Evolutionary conservation across 2,113 vertebrate genomes (phyloP).

Genomic region (Gopherus evgoodei): DNA sequence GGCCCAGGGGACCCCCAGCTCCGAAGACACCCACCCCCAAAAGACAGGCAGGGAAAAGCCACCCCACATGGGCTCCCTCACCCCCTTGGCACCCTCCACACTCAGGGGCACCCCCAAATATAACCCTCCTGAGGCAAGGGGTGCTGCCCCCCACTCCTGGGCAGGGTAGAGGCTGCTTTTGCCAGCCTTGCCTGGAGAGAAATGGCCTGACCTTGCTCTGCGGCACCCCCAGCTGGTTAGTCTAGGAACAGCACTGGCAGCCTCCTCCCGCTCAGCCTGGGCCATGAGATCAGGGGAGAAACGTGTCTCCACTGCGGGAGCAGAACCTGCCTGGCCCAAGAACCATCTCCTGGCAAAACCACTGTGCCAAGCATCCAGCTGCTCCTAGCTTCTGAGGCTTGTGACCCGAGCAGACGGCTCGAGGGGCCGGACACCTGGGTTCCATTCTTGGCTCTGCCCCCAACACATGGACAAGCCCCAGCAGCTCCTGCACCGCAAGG

Average conservation of each 20-base stretch:
- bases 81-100: too few relatives aligned
- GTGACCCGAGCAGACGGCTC: not conserved
- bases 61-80: not conserved
- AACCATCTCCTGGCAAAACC: too few relatives aligned
- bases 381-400: not conserved
- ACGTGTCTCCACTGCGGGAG: not conserved
- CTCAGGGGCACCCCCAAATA: not conserved
- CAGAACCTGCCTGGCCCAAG: not conserved
- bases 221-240: not conserved
- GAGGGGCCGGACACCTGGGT: not conserved
- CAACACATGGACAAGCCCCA: not conserved
- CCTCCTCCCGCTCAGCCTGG: too few relatives aligned
- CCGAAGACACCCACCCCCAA: not conserved
- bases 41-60: not conserved
- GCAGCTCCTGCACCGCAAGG: not conserved
- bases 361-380: not conserved
- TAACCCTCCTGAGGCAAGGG: not conserved
- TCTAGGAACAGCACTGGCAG: not conserved
- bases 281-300: not conserved
- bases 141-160: not conserved
- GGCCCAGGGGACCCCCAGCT: too few relatives aligned
- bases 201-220: not conserved
- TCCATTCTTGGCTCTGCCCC: not conserved
- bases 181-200: not conserved
- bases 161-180: not conserved